Percentiles rank a stretch among this genome's conserved stretches.
Conservation (phyloP, 1,140 invertebrate genomes). For the Triops cancriformis region DNA sequence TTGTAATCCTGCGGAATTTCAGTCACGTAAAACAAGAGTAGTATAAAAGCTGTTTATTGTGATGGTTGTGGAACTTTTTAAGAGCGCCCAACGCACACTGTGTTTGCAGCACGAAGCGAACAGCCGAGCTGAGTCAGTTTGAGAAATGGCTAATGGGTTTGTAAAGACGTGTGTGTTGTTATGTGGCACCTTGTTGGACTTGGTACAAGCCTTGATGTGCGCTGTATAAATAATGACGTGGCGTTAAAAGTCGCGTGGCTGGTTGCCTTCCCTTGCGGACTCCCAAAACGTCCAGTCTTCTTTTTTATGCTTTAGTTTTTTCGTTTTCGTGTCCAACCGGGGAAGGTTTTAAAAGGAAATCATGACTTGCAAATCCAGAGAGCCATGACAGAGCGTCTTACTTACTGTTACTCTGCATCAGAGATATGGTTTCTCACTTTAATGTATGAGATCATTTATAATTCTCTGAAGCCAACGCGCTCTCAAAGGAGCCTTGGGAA, state of each 20-base stretch:
- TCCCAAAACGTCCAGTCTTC: too few species aligned
- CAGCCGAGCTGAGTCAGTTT: neutral
- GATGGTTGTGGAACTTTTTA: neutral
- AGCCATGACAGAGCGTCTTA: neutral
- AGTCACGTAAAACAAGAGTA: slow-evolving; percentile 14
- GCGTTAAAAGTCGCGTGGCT: slow-evolving; percentile 12
- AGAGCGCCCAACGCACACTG: neutral
- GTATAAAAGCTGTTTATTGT: slow-evolving; percentile 14
- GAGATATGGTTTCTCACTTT: neutral
- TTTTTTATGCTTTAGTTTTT: too few species aligned
- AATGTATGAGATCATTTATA: neutral
- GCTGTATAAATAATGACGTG: slow-evolving; percentile 11
- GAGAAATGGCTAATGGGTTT: slow-evolving; percentile 13
- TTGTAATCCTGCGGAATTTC: slow-evolving; percentile 2
- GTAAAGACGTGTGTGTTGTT: slow-evolving; percentile 10
- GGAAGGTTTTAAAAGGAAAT: neutral
- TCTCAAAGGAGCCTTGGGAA: too few species aligned
- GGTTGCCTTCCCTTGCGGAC: neutral
- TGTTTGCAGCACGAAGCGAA: neutral
- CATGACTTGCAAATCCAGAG: neutral
- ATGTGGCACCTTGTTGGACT: slow-evolving; percentile 12
- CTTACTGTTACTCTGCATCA: slow-evolving; percentile 10
- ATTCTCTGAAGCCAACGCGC: too few species aligned
- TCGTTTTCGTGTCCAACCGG: neutral
- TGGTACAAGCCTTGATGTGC: slow-evolving; percentile 9